These are phyloP conservation scores for Acrocyrtus sp. DNA, from an alignment of 2,888 invertebrate genomes.

Conservation along the genomic window DNA sequence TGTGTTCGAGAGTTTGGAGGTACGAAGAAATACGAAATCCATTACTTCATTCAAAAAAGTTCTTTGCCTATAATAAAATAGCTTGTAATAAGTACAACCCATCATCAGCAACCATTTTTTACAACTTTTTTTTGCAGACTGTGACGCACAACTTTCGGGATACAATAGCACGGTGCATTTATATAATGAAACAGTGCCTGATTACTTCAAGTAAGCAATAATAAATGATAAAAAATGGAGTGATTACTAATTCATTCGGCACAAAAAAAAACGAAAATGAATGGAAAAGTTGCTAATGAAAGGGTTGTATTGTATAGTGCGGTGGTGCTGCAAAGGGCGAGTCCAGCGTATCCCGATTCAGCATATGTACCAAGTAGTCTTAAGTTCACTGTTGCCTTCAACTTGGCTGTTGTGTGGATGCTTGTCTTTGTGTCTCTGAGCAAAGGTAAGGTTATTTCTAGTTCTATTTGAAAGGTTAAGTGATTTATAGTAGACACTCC, in stretches of 20 bases:
- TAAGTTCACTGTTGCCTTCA: slow-evolving; percentile 90
- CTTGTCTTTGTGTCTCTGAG: slow-evolving; percentile 87
- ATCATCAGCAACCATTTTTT: not conserved
- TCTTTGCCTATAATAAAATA: not conserved
- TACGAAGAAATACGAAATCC: slow-evolving; percentile 9
- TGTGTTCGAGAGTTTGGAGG: slow-evolving; percentile 73
- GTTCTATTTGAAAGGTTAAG: too few relatives aligned
- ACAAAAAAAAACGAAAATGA: too few relatives aligned
- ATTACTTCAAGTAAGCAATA: slow-evolving; percentile 70
- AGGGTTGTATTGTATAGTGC: too few relatives aligned
- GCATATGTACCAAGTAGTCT: slow-evolving; percentile 69
- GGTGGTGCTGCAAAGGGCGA: slow-evolving; percentile 79
- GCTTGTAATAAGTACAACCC: too few relatives aligned
- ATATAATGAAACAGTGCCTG: slow-evolving; percentile 77
- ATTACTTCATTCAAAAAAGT: not conserved
- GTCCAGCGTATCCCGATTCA: slow-evolving; percentile 65
- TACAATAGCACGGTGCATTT: slow-evolving; percentile 13
- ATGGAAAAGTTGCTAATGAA: too few relatives aligned
- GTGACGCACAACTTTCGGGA: slow-evolving; percentile 42
- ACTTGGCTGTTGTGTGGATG: slow-evolving; percentile 90
- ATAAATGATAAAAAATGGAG: too few relatives aligned
- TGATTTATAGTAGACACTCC: too few relatives aligned
- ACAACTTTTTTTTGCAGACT: slow-evolving; percentile 51
- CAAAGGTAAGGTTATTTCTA: too few relatives aligned
- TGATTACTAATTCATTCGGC: too few relatives aligned